Conservation (phyloP, 2,888 invertebrate genomes). For the Nesidiocoris tenuis region DNA sequence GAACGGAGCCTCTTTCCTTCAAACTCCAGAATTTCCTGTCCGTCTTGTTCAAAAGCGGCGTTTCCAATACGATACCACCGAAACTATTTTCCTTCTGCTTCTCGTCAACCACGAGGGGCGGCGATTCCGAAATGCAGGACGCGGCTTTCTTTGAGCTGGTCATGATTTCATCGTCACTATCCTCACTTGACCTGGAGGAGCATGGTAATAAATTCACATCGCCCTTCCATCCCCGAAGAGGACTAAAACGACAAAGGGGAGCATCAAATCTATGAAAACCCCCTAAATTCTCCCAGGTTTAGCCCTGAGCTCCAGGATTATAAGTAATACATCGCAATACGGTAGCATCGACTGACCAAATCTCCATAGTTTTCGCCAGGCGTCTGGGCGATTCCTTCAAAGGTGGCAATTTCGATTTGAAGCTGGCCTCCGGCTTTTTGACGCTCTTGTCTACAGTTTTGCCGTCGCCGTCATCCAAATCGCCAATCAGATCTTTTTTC, state of each 20-base stretch:
- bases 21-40: slow-evolving; percentile 45
- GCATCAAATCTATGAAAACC: too few relatives aligned
- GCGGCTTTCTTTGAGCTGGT: background rate
- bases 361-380: background rate
- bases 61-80: slow-evolving; percentile 5
- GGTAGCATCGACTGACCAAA: too few relatives aligned
- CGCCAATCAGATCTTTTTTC: background rate
- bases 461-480: background rate
- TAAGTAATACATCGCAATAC: too few relatives aligned
- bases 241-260: too few relatives aligned
- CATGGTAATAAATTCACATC: too few relatives aligned
- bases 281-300: too few relatives aligned
- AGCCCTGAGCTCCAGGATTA: too few relatives aligned
- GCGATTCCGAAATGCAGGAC: background rate
- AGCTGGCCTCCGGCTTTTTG: background rate
- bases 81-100: background rate
- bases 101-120: background rate
- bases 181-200: background rate
- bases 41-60: slow-evolving; percentile 17
- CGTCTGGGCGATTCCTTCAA: background rate
- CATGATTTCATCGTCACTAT: background rate
- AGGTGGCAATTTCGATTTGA: background rate
- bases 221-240: too few relatives aligned
- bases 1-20: slow-evolving; percentile 46
- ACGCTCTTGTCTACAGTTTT: background rate